Conservation (phyloP, 2,888 invertebrate genomes). For the Cepaea hortensis region DNA sequence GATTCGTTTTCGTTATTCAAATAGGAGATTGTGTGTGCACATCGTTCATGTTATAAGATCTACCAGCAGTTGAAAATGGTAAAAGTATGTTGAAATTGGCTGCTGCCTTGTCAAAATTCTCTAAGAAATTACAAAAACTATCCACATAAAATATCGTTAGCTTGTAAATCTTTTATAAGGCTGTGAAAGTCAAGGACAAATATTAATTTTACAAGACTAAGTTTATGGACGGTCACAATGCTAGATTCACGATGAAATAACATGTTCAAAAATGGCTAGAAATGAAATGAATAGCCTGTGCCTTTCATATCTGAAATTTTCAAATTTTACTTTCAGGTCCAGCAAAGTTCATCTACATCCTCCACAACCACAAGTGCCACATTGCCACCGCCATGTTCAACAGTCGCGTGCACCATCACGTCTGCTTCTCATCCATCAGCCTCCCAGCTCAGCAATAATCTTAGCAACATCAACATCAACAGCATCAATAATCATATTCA, state of each 20-base stretch:
- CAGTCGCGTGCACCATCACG: not conserved
- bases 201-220: too few species aligned
- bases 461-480: conserved; percentile 39
- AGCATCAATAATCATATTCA: conserved; percentile 29
- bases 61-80: too few species aligned
- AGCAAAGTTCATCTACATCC: conserved; percentile 17
- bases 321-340: not conserved
- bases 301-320: not conserved
- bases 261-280: not conserved
- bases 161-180: too few species aligned
- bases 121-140: too few species aligned
- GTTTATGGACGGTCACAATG: too few species aligned
- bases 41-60: too few species aligned
- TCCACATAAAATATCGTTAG: too few species aligned
- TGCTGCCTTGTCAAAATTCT: too few species aligned
- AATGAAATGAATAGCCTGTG: not conserved
- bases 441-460: conserved; percentile 35
- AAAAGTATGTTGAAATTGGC: too few species aligned
- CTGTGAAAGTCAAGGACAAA: too few species aligned
- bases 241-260: not conserved
- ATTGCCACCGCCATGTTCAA: conserved; percentile 4
- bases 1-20: too few species aligned
- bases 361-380: not conserved
- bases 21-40: too few species aligned
- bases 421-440: conserved; percentile 17